Evolutionary conservation across 2,113 vertebrate genomes (phyloP).

Genomic region (Noctilio leporinus): DNA sequence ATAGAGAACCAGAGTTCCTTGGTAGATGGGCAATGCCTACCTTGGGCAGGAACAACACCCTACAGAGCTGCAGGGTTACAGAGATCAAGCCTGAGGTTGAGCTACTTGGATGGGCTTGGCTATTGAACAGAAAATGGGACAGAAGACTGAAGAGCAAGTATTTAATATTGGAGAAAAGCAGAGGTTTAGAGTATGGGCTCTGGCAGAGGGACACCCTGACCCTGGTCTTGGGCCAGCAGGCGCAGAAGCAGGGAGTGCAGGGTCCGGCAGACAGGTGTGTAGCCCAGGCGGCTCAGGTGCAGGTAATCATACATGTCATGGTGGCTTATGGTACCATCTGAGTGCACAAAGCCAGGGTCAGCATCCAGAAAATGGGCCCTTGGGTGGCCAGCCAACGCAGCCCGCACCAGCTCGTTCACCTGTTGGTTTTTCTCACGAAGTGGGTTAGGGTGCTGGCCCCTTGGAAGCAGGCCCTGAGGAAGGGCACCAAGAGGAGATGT

Average conservation of each 20-base stretch:
- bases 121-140: neutral
- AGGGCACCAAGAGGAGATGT: neutral
- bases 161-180: constrained; percentile 53
- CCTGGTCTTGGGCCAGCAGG: constrained; percentile 79
- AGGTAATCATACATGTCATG: constrained; percentile 94
- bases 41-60: neutral
- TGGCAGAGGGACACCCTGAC: neutral
- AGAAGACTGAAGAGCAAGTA: neutral
- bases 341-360: constrained; percentile 88
- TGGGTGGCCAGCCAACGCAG: constrained; percentile 76
- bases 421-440: constrained; percentile 84
- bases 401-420: constrained; percentile 84
- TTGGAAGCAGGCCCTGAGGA: constrained; percentile 86
- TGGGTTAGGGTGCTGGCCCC: constrained; percentile 87
- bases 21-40: neutral
- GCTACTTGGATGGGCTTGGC: neutral
- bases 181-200: constrained; percentile 26
- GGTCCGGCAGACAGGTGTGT: constrained; percentile 85
- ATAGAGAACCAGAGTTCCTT: neutral
- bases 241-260: constrained; percentile 82
- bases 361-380: constrained; percentile 84
- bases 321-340: constrained; percentile 89
- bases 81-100: neutral
- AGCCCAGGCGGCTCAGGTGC: constrained; percentile 87
- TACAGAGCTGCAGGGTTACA: neutral